A percentile compares a stretch with the other conserved stretches of the same genome.
phyloP scores from a whole-genome alignment of 2,888 invertebrate species.

The Griposia aprilina region DNA sequence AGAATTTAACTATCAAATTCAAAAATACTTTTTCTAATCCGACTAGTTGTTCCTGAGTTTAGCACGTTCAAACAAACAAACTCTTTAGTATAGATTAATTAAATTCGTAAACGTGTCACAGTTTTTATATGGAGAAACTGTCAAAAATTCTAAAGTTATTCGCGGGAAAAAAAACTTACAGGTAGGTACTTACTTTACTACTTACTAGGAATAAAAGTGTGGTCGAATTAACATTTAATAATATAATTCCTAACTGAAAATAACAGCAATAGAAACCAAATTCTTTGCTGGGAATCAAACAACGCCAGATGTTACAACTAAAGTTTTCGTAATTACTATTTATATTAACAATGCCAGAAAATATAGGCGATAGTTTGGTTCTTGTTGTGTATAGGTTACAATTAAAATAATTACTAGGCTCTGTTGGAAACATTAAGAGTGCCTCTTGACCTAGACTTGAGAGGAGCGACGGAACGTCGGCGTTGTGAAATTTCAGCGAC shows the following conservation, averaged over 20 bases:
- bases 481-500: not conserved
- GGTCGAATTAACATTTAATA: not conserved
- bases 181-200: too few relatives aligned
- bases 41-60: too few relatives aligned
- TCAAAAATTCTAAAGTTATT: not conserved
- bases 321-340: not conserved
- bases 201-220: not conserved
- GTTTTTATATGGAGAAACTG: not conserved
- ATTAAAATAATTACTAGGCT: slow-evolving; percentile 30
- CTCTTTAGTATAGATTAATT: too few relatives aligned
- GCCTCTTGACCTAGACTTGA: slow-evolving; percentile 8
- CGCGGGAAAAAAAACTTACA: not conserved
- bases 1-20: too few relatives aligned
- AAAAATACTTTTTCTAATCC: too few relatives aligned
- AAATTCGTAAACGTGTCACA: not conserved
- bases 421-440: not conserved
- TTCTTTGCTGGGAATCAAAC: not conserved
- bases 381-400: slow-evolving; percentile 2
- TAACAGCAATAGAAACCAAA: not conserved
- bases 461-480: not conserved
- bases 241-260: not conserved
- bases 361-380: not conserved
- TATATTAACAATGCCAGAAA: slow-evolving; percentile 14
- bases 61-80: too few relatives aligned
- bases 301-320: too few relatives aligned